A percentile compares a stretch with the other conserved stretches of the same genome.
phyloP scores from a whole-genome alignment of 2,797 vertebrate species.

The Nyctalus aviator region DNA sequence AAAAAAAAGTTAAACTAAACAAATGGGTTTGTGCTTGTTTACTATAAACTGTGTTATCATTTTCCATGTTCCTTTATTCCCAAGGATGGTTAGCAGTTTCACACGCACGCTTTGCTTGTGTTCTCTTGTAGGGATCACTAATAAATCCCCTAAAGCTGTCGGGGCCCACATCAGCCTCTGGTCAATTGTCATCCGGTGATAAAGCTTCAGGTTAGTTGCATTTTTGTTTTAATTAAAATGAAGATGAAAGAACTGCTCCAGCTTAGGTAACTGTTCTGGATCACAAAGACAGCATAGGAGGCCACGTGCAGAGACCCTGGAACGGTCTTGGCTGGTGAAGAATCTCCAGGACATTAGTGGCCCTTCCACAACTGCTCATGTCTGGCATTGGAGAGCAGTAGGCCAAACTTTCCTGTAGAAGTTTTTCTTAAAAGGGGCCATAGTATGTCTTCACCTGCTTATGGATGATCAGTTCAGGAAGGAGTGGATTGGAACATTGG shows the following conservation, averaged over 20 bases:
- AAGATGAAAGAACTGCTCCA: neutral
- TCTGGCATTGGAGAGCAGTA: neutral
- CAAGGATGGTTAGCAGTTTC: neutral
- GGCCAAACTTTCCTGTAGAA: neutral
- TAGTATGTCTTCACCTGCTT: neutral
- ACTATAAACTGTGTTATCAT: neutral
- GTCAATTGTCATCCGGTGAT: conserved; percentile 69
- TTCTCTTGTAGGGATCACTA: conserved; percentile 77
- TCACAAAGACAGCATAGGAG: neutral
- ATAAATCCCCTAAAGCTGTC: conserved; percentile 79
- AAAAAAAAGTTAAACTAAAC: neutral
- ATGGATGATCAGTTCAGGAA: neutral
- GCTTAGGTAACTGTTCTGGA: neutral
- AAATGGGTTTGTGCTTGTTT: neutral
- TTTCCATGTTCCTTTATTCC: neutral
- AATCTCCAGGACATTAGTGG: neutral
- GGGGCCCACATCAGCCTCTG: conserved; percentile 66
- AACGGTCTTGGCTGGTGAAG: neutral
- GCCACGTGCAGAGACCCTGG: neutral
- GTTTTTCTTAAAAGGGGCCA: neutral
- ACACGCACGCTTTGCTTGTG: neutral
- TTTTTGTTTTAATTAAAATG: conserved; percentile 18
- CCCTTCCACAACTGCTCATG: neutral
- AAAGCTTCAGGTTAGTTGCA: conserved; percentile 84
- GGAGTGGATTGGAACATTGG: neutral